Percentiles rank a stretch among this genome's conserved stretches.
Conservation (phyloP, 2,113 vertebrate genomes). For the Seriola dumerili region DNA sequence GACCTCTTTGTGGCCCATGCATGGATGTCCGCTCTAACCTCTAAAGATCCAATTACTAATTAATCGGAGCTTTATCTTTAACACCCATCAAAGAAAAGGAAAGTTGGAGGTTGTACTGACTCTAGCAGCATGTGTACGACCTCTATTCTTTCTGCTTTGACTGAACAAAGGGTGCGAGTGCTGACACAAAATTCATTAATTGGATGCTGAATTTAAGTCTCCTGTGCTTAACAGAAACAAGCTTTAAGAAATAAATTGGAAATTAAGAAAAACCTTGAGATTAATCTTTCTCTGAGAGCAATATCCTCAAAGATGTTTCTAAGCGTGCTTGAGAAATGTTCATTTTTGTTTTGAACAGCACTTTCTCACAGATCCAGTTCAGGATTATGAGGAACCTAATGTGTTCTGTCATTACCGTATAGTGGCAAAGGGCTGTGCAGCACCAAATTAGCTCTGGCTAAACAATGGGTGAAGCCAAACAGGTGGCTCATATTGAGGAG, state of each 20-base stretch:
- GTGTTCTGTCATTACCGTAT: constrained; percentile 19
- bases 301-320: neutral
- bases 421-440: constrained; percentile 8
- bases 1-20: neutral
- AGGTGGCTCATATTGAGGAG: constrained; percentile 43
- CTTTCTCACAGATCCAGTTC: neutral
- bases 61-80: neutral
- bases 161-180: neutral
- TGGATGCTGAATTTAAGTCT: neutral
- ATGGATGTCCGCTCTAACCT: neutral
- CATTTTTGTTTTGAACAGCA: neutral
- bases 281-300: neutral
- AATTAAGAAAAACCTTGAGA: too few relatives aligned
- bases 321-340: neutral
- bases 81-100: neutral
- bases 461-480: constrained; percentile 33
- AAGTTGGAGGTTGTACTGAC: neutral
- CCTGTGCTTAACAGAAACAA: too few relatives aligned
- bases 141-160: neutral
- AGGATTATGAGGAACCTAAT: constrained; percentile 33
- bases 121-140: neutral
- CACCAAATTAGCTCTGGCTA: constrained; percentile 53
- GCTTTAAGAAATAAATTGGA: neutral
- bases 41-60: neutral
- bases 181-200: too few relatives aligned